Evolutionary conservation across 2,797 vertebrate genomes (phyloP), one percentile per base, ranked within the genome.

Genomic region (Neopelma chrysocephalum): DNA sequence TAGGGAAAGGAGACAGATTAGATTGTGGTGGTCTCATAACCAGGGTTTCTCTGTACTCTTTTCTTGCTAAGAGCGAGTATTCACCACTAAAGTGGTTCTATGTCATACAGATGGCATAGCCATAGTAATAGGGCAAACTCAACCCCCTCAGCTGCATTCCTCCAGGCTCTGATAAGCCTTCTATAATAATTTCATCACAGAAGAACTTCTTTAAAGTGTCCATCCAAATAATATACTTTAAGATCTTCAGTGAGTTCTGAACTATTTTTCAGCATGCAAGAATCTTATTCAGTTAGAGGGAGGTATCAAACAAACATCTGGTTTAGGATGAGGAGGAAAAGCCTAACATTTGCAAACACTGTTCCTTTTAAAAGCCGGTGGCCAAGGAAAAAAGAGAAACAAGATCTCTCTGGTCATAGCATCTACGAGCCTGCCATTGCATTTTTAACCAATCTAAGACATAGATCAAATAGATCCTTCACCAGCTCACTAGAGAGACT

Each of bases 21-120:
- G 87, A 88, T 34, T 94, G 94, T 95, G 90, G 94, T 92, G 82
- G 94, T 94, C 94, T 92, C 94, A 91, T 70, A 96, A 96, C 96
- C 86, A 90, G 34, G 12, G 61, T 87, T 96, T 95, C 95, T 90
- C 72, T 87, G 64, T 73, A 84, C 78, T 82, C 78, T 70, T 90
- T 89, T 70, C 80, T 86, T 90, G 45, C 83, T 93, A 73, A 90
- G 86, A 95, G 48, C 22, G 84, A 95, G 57, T 80, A 82, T 84
- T 92, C 77, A 31, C 60, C 78, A 71, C n/a, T 90, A 87, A 89
- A 90, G 53, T 81, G 38, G 53, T 87, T 92, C 87, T 93, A 0
- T 85, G 85, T 79, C 68, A 95, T 73, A 54, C n/a, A 87, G 77
- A 89, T 61, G 38, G 66, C 4, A 3, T 70, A 94, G 50, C 81